Evolutionary conservation across 2,113 vertebrate genomes (phyloP), one percentile per base, ranked within the genome.

Genomic region (Gracilinanus agilis): DNA sequence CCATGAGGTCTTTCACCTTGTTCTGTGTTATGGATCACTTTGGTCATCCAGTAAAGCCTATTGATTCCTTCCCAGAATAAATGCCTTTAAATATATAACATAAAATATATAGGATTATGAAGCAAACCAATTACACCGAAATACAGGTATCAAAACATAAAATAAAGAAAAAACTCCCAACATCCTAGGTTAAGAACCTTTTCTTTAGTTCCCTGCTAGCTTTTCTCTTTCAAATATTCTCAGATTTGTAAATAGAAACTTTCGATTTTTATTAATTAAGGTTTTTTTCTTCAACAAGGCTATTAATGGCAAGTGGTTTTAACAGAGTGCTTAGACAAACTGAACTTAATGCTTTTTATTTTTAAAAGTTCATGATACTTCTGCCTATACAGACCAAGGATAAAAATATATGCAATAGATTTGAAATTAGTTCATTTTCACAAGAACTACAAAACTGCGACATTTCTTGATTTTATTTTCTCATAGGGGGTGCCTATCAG

Each of bases 371-470:
- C 34, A 21, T 83, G 40, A 5, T 83, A 83, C 5, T 75, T 75
- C 34, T 75, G 5, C 29, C 67, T 83, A 83, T 83, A 21, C 7
- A 83, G 29, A 83, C 16, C 34, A 83, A 83, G n/a, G 13, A 83
- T 21, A 83, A n/a, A 55, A 61, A 24, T 2, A 55, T 92, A 91
- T 23, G 44, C 90, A 53, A 54, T 88, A 90, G 49, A 40, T 23
- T 40, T 93, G 23, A 8, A 89, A 88, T 90, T 49, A 90, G 34
- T 92, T 61, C 61, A 94, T 89, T 54, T 83, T 92, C 58, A 90
- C 29, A 90, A 49, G 92, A 61, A 58, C n/a, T 67, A n/a, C 94
- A 23, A 95, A 67, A 89, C 24, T 75, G 44, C 94, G 34, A 92
- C n/a, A 56, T 61, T 93, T 16, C 55, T 61, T 93, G 53, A 88